These are phyloP conservation scores for Colinus virginianus DNA, from an alignment of 2,113 vertebrate species.

Conservation along the genomic window DNA sequence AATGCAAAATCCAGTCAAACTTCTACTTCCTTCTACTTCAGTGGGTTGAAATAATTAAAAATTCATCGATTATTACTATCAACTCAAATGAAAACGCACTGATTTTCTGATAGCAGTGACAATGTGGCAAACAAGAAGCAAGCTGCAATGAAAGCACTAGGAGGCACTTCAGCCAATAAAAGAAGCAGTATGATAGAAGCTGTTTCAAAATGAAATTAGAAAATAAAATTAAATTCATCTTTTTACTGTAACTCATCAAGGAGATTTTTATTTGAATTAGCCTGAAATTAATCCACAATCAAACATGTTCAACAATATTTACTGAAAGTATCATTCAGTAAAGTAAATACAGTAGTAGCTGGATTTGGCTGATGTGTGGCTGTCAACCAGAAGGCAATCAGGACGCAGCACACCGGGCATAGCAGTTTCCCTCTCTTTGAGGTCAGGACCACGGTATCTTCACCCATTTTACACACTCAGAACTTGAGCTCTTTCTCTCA, in stretches of 20 bases:
- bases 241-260: slow-evolving; percentile 14
- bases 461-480: not conserved
- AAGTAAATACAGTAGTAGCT: not conserved
- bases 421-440: not conserved
- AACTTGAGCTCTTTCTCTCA: not conserved
- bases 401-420: not conserved
- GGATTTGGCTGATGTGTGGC: not conserved
- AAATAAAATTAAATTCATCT: slow-evolving; percentile 3
- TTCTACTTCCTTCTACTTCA: not conserved
- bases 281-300: slow-evolving; percentile 43
- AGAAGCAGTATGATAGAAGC: not conserved
- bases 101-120: not conserved
- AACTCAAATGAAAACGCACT: slow-evolving; percentile 13
- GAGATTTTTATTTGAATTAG: slow-evolving; percentile 28
- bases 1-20: not conserved
- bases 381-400: not conserved
- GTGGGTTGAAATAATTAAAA: not conserved
- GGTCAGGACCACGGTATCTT: rapidly evolving
- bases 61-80: not conserved
- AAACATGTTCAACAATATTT: slow-evolving; percentile 40
- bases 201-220: not conserved
- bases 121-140: not conserved
- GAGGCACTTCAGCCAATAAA: not conserved
- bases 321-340: slow-evolving; percentile 11
- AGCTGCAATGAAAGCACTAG: slow-evolving; percentile 7